Percentiles rank a stretch among this genome's conserved stretches.
These are phyloP conservation scores for Phenganax stokvisi DNA, from an alignment of 92 coral and sea anemone genomes.

Conservation along the genomic window DNA sequence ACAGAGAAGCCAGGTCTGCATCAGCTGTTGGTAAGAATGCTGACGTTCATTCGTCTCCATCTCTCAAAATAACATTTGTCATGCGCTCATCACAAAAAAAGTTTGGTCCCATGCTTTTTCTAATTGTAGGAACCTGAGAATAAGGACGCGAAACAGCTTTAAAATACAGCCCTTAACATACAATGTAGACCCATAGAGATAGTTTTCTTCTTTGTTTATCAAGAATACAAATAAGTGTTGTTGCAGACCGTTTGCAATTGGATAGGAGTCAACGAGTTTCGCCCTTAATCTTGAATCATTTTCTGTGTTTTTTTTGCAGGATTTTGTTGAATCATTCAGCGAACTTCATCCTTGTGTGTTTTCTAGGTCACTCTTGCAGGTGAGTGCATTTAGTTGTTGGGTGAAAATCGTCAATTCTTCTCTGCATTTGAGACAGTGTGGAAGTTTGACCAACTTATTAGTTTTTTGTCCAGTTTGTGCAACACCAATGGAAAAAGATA, in stretches of 20 bases:
- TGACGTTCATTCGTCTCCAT: too few relatives aligned
- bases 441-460: too few relatives aligned
- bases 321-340: slow-evolving; percentile 85
- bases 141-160: background rate
- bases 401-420: background rate
- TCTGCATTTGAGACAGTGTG: too few relatives aligned
- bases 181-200: background rate
- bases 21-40: slow-evolving; percentile 68
- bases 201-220: background rate
- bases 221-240: background rate
- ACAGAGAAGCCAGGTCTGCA: slow-evolving; percentile 70
- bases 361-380: slow-evolving; percentile 88
- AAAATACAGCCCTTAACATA: background rate
- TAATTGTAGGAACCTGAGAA: too few relatives aligned
- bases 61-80: too few relatives aligned
- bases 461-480: too few relatives aligned
- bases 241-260: too few relatives aligned
- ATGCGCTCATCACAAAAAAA: too few relatives aligned
- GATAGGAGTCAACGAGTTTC: too few relatives aligned
- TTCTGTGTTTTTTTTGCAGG: slow-evolving; percentile 50
- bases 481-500: background rate
- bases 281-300: background rate
- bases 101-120: too few relatives aligned
- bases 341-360: slow-evolving; percentile 84
- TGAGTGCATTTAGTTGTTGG: slow-evolving; percentile 1